Evolutionary conservation across 2,888 invertebrate species (phyloP), one percentile per base, ranked within the genome.

Genomic region (Malachius bipustulatus): DNA sequence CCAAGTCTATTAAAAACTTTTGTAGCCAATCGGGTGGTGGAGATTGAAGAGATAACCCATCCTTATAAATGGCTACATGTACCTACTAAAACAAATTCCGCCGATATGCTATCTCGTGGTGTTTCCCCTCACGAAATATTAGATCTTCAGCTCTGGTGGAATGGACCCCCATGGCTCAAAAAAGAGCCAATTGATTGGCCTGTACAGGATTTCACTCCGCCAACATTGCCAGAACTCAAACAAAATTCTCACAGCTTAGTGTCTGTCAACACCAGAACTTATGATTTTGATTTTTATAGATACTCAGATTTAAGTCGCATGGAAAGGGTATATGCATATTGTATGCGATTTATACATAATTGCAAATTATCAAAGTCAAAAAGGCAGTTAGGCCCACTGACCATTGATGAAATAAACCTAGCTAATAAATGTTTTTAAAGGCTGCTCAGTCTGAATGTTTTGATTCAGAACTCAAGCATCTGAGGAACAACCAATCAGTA

Each of bases 171-270:
- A 19, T 19, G 24, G 24, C 24, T 19, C 6, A 19, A 19, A n/a
- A n/a, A 19, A 19, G 24, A 19, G 6, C 36, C 38, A 33, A 34
- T 36, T 34, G 38, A 35, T 27, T 34, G 38, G 35, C 35, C 31
- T n/a, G n/a, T n/a, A n/a, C n/a, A n/a, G n/a, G n/a, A n/a, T n/a
- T n/a, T n/a, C n/a, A n/a, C n/a, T n/a, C n/a, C n/a, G n/a, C n/a
- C n/a, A n/a, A n/a, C n/a, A n/a, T n/a, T n/a, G n/a, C n/a, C n/a
- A n/a, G n/a, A n/a, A n/a, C n/a, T n/a, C n/a, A n/a, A n/a, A n/a
- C n/a, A n/a, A n/a, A n/a, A n/a, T n/a, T n/a, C n/a, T n/a, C n/a
- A n/a, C n/a, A n/a, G n/a, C n/a, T n/a, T n/a, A n/a, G n/a, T n/a
- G n/a, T n/a, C n/a, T n/a, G n/a, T n/a, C n/a, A n/a, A n/a, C n/a